Conservation (phyloP, 2,888 invertebrate species). For the Drosophila atripex region DNA sequence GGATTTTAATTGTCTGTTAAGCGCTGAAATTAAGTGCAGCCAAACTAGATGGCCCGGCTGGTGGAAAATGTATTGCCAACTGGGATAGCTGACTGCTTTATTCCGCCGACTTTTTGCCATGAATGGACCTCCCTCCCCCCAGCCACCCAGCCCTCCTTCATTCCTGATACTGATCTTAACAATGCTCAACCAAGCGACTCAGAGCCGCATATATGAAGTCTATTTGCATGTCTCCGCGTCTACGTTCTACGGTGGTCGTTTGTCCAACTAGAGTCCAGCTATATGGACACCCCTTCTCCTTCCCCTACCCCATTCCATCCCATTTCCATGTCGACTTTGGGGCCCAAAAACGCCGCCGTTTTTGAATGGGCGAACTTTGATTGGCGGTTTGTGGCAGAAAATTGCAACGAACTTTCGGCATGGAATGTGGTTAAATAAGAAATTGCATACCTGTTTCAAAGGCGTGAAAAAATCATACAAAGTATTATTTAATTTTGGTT, state of each 20-base stretch:
- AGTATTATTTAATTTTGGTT: too few relatives aligned
- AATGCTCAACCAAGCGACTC: slow-evolving; percentile 74
- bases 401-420: background rate
- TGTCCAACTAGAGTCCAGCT: slow-evolving; percentile 2
- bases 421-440: background rate
- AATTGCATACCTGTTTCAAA: background rate
- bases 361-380: slow-evolving; percentile 33
- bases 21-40: slow-evolving; percentile 81
- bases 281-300: background rate
- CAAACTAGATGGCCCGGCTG: slow-evolving; percentile 66
- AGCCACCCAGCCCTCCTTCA: background rate
- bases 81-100: slow-evolving; percentile 67
- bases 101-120: slow-evolving; percentile 70
- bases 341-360: slow-evolving; percentile 22
- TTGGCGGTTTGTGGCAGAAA: slow-evolving; percentile 16
- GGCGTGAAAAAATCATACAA: background rate
- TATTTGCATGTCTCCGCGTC: slow-evolving; percentile 75
- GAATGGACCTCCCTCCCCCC: slow-evolving; percentile 48
- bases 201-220: slow-evolving; percentile 39
- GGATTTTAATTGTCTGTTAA: slow-evolving; percentile 83
- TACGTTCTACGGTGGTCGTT: slow-evolving; percentile 62
- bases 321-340: background rate
- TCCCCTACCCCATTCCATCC: background rate
- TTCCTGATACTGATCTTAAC: slow-evolving; percentile 65
- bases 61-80: slow-evolving; percentile 68